Conservation (phyloP, 2,888 invertebrate species). For the Onchidella celtica region DNA sequence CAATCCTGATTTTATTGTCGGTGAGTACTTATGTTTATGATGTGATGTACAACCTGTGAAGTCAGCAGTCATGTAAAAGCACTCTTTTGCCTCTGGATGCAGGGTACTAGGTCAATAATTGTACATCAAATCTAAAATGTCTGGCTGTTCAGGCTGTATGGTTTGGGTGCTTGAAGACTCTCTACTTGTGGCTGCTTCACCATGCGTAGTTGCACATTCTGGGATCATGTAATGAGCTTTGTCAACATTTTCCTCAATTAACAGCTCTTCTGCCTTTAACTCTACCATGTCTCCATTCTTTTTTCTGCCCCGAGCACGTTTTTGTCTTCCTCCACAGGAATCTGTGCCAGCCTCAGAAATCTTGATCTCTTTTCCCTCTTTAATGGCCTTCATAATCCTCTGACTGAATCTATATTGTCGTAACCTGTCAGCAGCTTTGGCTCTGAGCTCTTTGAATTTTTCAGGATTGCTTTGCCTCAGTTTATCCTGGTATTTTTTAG, state of each 20-base stretch:
- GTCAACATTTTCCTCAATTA: slow-evolving; percentile 15
- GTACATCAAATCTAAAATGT: slow-evolving; percentile 30
- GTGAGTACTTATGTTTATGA: too few relatives aligned
- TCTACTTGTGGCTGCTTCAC: slow-evolving; percentile 33
- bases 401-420: slow-evolving; percentile 26
- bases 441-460: slow-evolving; percentile 32
- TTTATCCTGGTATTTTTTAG: slow-evolving; percentile 33
- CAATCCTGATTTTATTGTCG: too few relatives aligned
- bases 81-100: too few relatives aligned
- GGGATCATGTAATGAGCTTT: slow-evolving; percentile 16
- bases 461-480: slow-evolving; percentile 27
- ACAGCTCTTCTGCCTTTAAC: slow-evolving; percentile 11
- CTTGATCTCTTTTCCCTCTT: slow-evolving; percentile 11
- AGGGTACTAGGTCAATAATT: slow-evolving; percentile 7
- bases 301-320: not conserved
- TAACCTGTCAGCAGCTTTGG: slow-evolving; percentile 26
- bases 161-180: slow-evolving; percentile 7
- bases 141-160: not conserved
- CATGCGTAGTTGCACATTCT: slow-evolving; percentile 31
- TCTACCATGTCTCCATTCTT: not conserved
- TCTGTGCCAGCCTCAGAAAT: not conserved
- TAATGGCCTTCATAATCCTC: slow-evolving; percentile 24
- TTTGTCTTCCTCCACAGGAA: not conserved
- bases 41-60: too few relatives aligned
- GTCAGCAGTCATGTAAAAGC: too few relatives aligned